phyloP scores from a whole-genome alignment of 1,140 invertebrate genomes.

The Papilio xuthus region DNA sequence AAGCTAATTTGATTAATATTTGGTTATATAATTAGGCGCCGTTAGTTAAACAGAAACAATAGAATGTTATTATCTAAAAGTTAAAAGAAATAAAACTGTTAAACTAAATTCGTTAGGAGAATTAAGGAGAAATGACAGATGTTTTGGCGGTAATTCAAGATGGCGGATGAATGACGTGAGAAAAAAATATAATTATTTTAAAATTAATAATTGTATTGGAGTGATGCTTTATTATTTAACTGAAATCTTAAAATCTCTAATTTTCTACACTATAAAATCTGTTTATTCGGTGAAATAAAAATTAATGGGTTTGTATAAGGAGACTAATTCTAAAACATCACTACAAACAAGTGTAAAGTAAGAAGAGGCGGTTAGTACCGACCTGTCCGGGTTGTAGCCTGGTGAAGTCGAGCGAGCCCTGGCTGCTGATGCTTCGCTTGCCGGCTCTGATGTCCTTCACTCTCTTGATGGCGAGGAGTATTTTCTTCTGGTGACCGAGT shows the following conservation, averaged over 20 bases:
- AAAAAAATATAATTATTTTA: constrained; percentile 45
- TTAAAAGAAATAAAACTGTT: constrained; percentile 54
- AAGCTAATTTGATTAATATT: constrained; percentile 26
- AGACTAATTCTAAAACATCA: constrained; percentile 71
- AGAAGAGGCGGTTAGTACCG: constrained; percentile 49
- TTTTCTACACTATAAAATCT: neutral
- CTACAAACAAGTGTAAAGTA: constrained; percentile 59
- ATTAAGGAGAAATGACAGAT: constrained; percentile 40
- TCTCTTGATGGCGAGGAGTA: constrained; percentile 97
- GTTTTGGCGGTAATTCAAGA: constrained; percentile 46
- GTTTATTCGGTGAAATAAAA: neutral
- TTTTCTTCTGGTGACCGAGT: constrained; percentile 98
- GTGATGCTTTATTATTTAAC: constrained; percentile 60
- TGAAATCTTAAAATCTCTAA: constrained; percentile 11
- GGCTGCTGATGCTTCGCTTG: constrained; percentile 87
- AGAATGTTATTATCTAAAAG: constrained; percentile 32
- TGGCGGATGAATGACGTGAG: constrained; percentile 54
- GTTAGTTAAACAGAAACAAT: constrained; percentile 50
- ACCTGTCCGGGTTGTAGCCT: constrained; percentile 82
- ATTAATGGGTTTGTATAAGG: constrained; percentile 40
- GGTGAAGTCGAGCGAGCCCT: constrained; percentile 83
- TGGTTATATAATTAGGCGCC: constrained; percentile 53
- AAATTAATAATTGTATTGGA: constrained; percentile 56
- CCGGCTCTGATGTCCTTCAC: constrained; percentile 96
- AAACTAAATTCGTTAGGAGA: constrained; percentile 42